phyloP scores from a whole-genome alignment of 2,888 invertebrate species.

The Epicampocera succincta region DNA sequence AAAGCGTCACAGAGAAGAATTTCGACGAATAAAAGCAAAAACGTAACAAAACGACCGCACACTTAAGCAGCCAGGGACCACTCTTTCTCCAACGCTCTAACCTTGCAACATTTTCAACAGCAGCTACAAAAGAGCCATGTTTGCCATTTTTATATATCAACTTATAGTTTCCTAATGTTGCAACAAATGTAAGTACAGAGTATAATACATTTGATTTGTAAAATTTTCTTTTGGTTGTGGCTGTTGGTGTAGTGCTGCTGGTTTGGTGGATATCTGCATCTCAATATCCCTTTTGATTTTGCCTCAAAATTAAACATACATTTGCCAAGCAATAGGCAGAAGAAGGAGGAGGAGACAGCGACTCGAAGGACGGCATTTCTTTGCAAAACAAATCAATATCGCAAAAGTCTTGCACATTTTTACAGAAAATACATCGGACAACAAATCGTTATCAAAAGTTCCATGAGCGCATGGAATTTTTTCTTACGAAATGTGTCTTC shows the following conservation, averaged over 20 bases:
- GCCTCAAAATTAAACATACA: constrained; percentile 42
- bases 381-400: no score
- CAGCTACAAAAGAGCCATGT: background rate
- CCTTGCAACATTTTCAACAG: constrained; percentile 21
- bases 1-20: constrained; percentile 65
- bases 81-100: constrained; percentile 24
- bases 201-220: constrained; percentile 52
- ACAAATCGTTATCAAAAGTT: no score
- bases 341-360: background rate
- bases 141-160: background rate
- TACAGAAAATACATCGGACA: no score
- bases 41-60: constrained; percentile 69
- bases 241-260: constrained; percentile 17
- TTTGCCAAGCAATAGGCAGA: constrained; percentile 8
- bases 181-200: constrained; percentile 35
- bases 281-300: constrained; percentile 67
- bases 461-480: no score
- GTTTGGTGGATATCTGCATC: constrained; percentile 58
- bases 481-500: no score
- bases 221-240: constrained; percentile 20
- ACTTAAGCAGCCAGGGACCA: constrained; percentile 42
- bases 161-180: constrained; percentile 24
- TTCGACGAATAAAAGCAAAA: constrained; percentile 19
- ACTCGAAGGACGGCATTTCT: constrained; percentile 11
- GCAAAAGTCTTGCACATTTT: no score